Percentiles rank a stretch among this genome's conserved stretches.
Conservation (phyloP, 2,113 vertebrate genomes). For the Corythoichthys haematopterus region DNA sequence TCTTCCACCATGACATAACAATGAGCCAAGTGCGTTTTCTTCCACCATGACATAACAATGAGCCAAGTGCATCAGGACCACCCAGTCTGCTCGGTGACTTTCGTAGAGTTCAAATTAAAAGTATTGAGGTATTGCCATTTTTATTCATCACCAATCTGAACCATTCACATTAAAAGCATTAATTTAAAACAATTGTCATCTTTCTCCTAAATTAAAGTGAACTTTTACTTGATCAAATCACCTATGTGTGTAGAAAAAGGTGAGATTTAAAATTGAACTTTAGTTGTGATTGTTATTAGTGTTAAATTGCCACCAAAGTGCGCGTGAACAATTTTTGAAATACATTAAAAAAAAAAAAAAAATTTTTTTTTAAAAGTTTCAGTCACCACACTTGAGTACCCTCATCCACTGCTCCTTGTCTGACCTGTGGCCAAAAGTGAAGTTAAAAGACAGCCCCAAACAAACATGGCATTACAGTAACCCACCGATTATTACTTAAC, state of each 20-base stretch:
- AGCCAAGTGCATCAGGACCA: no score
- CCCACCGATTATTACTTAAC: neutral
- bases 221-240: neutral
- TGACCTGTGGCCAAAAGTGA: conserved; percentile 30
- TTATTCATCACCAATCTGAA: neutral
- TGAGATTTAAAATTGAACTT: neutral
- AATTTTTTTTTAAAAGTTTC: neutral
- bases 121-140: neutral
- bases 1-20: no score
- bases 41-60: no score
- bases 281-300: neutral
- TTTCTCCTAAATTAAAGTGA: neutral
- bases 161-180: neutral
- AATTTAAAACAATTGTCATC: neutral
- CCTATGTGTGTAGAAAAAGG: neutral
- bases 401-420: conserved; percentile 57
- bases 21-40: no score
- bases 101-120: neutral
- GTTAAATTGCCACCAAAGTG: neutral
- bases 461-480: neutral
- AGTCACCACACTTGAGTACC: conserved; percentile 29
- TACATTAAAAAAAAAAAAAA: neutral
- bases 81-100: no score
- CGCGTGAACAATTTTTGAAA: neutral
- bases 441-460: neutral